These are phyloP conservation scores for Galagoides demidoff DNA, from an alignment of 2,797 vertebrate species.

Conservation along the genomic window DNA sequence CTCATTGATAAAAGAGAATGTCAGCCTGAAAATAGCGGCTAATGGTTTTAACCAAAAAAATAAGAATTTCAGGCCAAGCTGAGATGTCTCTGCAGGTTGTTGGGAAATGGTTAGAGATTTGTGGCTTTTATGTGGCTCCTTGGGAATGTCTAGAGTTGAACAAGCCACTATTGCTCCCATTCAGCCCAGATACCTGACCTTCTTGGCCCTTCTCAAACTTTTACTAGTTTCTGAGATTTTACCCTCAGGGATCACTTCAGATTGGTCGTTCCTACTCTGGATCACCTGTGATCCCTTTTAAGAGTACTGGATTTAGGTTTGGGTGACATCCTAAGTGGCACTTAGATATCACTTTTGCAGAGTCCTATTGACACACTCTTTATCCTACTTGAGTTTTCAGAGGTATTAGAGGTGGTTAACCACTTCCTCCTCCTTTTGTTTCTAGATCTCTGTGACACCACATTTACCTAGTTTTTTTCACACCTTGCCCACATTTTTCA, in stretches of 20 bases:
- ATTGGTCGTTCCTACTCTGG: not conserved
- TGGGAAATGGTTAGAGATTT: conserved; percentile 71
- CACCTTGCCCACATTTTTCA: not conserved
- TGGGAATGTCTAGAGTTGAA: conserved; percentile 61
- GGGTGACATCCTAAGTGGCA: not conserved
- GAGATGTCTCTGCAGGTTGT: conserved; percentile 78
- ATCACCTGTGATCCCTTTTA: not conserved
- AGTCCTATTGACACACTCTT: not conserved
- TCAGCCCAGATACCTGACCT: not conserved
- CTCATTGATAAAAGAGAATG: conserved; percentile 74
- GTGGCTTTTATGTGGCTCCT: conserved; percentile 70
- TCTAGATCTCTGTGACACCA: not conserved
- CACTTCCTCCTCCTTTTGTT: not conserved
- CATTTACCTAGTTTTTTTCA: not conserved
- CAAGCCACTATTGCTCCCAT: conserved; percentile 32
- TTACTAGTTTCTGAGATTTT: not conserved
- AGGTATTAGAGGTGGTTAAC: not conserved
- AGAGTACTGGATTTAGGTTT: not conserved
- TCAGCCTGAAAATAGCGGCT: conserved; percentile 81
- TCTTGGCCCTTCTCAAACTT: not conserved
- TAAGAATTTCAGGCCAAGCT: conserved; percentile 78
- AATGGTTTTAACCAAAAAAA: conserved; percentile 80
- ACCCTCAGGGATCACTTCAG: not conserved
- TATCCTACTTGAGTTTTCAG: not conserved
- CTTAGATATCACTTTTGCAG: not conserved